A percentile compares a stretch with the other conserved stretches of the same genome.
phyloP scores from a whole-genome alignment of 2,113 vertebrate genomes.

The Clupea harengus region DNA sequence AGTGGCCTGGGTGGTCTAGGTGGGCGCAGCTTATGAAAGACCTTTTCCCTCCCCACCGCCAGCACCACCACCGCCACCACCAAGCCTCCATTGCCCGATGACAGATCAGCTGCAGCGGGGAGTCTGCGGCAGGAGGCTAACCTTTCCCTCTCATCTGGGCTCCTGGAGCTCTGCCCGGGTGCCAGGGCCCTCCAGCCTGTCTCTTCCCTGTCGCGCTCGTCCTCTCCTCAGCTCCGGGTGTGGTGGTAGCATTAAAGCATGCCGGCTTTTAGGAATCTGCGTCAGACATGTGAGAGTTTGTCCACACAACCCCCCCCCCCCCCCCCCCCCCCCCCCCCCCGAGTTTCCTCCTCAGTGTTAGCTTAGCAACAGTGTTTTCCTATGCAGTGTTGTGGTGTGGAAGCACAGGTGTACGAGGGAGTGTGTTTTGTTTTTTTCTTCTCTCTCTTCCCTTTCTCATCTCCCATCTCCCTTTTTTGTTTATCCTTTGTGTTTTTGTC shows the following conservation, averaged over 20 bases:
- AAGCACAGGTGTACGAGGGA: background rate
- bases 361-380: background rate
- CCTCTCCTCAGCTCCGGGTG: background rate
- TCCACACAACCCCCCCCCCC: no score
- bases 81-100: background rate
- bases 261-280: background rate
- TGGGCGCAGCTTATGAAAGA: background rate
- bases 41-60: background rate
- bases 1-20: background rate
- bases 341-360: no score
- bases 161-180: background rate
- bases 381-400: background rate
- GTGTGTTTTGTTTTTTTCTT: background rate
- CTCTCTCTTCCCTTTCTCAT: background rate
- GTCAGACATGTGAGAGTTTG: background rate
- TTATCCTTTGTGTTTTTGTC: background rate
- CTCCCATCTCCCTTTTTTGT: background rate
- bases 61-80: background rate
- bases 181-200: background rate
- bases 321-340: no score
- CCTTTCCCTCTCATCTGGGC: background rate
- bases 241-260: background rate
- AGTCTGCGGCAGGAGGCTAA: background rate
- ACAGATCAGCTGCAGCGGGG: background rate
- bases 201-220: background rate